A percentile compares a stretch with the other conserved stretches of the same genome.
Conservation (phyloP, 2,113 vertebrate genomes). For the Promerops cafer region DNA sequence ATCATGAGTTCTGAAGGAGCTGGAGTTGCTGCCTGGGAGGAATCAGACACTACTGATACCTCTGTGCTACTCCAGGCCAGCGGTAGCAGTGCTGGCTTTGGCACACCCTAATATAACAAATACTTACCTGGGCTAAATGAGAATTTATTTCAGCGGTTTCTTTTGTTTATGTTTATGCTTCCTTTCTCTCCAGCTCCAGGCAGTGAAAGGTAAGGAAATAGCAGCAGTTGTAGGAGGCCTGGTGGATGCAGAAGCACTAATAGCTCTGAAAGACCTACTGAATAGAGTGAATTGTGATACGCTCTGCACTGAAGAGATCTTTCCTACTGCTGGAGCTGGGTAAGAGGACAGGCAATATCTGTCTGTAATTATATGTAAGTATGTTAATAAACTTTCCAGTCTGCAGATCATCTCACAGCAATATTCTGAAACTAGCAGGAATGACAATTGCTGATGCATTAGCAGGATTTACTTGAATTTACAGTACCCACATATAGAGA, state of each 20-base stretch:
- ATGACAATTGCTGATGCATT: background rate
- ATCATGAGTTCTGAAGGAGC: background rate
- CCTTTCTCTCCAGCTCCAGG: conserved; percentile 79
- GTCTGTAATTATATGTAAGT: background rate
- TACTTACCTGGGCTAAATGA: background rate
- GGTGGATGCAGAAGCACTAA: conserved; percentile 90
- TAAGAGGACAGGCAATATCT: conserved; percentile 52
- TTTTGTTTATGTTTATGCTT: background rate
- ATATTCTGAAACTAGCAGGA: background rate
- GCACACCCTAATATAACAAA: background rate
- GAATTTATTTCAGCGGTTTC: background rate
- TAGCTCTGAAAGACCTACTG: conserved; percentile 91
- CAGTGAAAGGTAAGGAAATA: conserved; percentile 78
- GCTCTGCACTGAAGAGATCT: conserved; percentile 93
- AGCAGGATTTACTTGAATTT: background rate
- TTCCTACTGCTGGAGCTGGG: conserved; percentile 91
- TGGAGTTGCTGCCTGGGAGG: background rate
- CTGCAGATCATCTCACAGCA: background rate
- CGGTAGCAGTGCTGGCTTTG: background rate
- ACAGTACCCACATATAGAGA: background rate
- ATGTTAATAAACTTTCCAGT: background rate
- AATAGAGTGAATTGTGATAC: conserved; percentile 88
- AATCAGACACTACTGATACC: background rate
- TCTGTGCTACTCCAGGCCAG: background rate
- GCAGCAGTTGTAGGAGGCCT: conserved; percentile 91